Base-by-base conservation (phyloP, 2,888 invertebrate genomes). In the Gastrophysa polygoni region DNA sequence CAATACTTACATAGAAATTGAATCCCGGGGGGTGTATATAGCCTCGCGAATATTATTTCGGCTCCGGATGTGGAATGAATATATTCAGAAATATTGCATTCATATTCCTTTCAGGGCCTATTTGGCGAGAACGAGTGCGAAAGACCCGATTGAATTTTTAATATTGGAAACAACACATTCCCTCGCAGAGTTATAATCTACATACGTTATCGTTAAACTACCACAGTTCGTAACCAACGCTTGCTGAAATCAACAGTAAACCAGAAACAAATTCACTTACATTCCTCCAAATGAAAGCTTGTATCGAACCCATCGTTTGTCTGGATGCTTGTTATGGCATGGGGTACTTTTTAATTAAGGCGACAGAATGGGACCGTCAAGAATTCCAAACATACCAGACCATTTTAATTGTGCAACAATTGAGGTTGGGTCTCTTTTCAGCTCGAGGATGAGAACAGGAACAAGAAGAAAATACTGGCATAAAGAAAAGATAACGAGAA, bases 341-440 rank as follows among this genome's bases (percentile, higher is more conserved):
- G 74, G 76, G 77, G 78, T 78, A 78, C 77, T 81, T 81, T 81
- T 81, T 81, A 81, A 81, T 81, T 81, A 81, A 81, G 80, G 80
- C 78, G 78, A 79, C 80, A 78, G 77, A 78, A 80, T 75, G 79
- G 75, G 75, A 77, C 76, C 80, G 79, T 79, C 79, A 81, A 81
- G 81, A 80, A 81, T 81, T 79, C 80, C 78, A 73, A 71, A 74
- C 78, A 80, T 81, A 79, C 80, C 80, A 73, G 71, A 72, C 71
- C 73, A 70, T 71, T 76, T 77, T 79, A 80, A 80, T 80, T 78
- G 78, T 75, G 74, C 75, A 75, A 75, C 75, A 74, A 76, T 77
- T 76, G 76, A 71, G 70, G 71, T 68, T 70, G 69, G 58, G 52
- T 76, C 74, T 73, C 68, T 71, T 67, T 71, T 63, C 59, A 16